Conservation (phyloP, 2,888 invertebrate species). For the Oxystoma pomonae region DNA sequence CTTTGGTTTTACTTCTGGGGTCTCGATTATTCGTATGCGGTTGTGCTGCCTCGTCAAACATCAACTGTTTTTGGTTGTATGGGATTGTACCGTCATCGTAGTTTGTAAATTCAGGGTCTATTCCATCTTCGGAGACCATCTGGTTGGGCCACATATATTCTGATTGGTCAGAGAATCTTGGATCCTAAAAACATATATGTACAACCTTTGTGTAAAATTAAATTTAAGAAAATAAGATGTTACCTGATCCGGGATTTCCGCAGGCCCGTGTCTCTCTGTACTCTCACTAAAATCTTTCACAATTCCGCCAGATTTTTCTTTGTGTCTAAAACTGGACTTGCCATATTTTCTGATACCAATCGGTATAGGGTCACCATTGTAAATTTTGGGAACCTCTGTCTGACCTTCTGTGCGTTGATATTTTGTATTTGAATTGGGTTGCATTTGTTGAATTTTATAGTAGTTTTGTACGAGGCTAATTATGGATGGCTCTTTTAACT, state of each 20-base stretch:
- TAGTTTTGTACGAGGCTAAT: conserved; percentile 40
- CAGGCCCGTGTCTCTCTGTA: no score
- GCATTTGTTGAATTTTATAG: conserved; percentile 36
- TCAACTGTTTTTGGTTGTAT: conserved; percentile 33
- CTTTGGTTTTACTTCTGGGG: conserved; percentile 40
- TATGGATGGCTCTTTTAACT: conserved; percentile 35
- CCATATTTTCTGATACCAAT: conserved; percentile 37
- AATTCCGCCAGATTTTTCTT: conserved; percentile 37
- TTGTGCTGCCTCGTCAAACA: conserved; percentile 25
- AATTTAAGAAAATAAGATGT: background rate
- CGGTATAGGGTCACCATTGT: conserved; percentile 29
- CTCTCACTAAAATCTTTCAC: conserved; percentile 34
- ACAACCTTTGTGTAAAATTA: no score
- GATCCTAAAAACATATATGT: conserved; percentile 22
- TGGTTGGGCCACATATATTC: conserved; percentile 22
- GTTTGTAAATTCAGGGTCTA: conserved; percentile 26
- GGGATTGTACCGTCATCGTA: conserved; percentile 34
- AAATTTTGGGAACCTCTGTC: conserved; percentile 34
- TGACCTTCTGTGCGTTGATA: conserved; percentile 24
- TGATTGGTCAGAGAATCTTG: conserved; percentile 28
- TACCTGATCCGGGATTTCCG: no score
- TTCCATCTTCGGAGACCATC: conserved; percentile 25
- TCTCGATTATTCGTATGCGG: conserved; percentile 35
- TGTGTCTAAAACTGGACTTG: conserved; percentile 42
- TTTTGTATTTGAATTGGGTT: conserved; percentile 19